Evolutionary conservation across 1,140 invertebrate genomes (phyloP), one percentile per base, ranked within the genome.

Genomic region (Oryctes rhinoceros): DNA sequence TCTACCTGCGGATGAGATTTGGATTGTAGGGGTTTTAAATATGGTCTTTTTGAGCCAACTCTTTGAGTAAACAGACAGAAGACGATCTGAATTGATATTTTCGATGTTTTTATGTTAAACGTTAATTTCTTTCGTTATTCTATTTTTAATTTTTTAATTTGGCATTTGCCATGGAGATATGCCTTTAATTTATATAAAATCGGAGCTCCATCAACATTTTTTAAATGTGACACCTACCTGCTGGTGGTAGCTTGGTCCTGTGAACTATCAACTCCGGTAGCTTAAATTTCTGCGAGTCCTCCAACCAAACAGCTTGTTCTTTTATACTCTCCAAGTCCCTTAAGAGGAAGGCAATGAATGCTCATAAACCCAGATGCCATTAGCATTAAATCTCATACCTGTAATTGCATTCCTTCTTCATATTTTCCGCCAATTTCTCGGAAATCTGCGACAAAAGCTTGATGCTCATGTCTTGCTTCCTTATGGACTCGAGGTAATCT

Each of bases 401-500:
- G 86, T 94, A 94, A 87, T 94, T 95, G 83, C 92, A 94, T 85
- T 95, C 94, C 83, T 92, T 91, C 76, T 93, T 90, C 24, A 97
- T 88, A 77, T 91, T 92, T 1, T 94, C 92, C 44, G 94, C 90
- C 10, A 95, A 89, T 87, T 92, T 93, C 4, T 94, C 92, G 3
- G 95, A 81, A 24, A 97, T 91, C 85, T 92, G 92, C 71, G 92
- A 90, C 39, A 94, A 87, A 11, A 96, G 89, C 86, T 94, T 92
- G 4, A 94, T 84, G 83, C 94, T 92, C 83, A 92, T 91, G 71
- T 96, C 93, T 85, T 96, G 93, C 85, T 91, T 90, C 20, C 95
- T 87, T 62, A 97, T 96, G 3, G 95, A 95, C 86, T 97, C 96
- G 65, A 97, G 88, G 85, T 96, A 96, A 86, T 97, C 95, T 3